Conservation (phyloP, 2,797 vertebrate genomes). For the Rhabdophis nuchalis region DNA sequence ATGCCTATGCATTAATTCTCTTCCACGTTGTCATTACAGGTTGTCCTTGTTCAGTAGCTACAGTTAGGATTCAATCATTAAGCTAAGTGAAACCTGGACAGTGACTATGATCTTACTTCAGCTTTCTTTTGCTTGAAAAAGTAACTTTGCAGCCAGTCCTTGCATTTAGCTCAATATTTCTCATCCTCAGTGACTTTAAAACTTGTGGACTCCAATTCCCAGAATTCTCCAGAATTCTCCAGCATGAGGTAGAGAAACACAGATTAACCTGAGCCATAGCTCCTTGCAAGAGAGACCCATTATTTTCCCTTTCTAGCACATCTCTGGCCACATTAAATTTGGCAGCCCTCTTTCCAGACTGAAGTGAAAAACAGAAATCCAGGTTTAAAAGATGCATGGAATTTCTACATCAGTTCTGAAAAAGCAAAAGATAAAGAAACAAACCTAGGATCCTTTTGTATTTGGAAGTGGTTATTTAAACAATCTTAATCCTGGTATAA, state of each 20-base stretch:
- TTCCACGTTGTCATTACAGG: neutral
- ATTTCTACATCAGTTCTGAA: neutral
- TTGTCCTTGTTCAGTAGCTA: neutral
- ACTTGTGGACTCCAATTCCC: neutral
- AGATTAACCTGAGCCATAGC: neutral
- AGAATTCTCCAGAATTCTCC: neutral
- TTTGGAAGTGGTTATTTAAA: constrained; percentile 11
- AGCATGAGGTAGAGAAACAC: neutral
- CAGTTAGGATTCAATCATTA: neutral
- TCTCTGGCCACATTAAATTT: neutral
- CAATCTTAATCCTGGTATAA: neutral
- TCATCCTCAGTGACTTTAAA: neutral
- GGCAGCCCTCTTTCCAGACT: neutral
- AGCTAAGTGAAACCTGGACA: neutral
- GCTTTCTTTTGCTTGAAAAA: neutral
- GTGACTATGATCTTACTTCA: neutral
- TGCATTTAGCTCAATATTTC: neutral
- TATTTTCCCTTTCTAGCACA: neutral
- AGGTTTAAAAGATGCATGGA: neutral
- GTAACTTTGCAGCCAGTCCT: neutral
- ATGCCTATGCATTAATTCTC: neutral
- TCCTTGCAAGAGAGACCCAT: neutral
- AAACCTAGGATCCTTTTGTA: neutral
- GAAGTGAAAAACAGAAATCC: neutral
- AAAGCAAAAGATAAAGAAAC: neutral